Percentiles rank a stretch among this genome's conserved stretches.
phyloP scores from a whole-genome alignment of 2,888 invertebrate species.

The Phortica magna region DNA sequence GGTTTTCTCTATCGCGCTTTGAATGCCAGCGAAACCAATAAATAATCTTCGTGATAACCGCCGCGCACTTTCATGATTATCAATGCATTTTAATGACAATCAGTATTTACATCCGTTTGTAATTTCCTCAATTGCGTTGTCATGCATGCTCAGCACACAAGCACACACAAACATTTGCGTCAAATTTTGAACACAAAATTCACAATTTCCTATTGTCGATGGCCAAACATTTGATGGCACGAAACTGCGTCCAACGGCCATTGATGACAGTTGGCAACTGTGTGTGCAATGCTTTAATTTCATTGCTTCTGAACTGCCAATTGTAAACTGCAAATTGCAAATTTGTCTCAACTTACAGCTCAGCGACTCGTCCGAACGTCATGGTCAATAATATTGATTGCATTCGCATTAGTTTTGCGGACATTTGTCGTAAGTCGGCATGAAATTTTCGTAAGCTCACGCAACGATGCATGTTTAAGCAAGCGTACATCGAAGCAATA shows the following conservation, averaged over 20 bases:
- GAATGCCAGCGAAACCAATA: no score
- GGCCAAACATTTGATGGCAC: slow-evolving; percentile 30
- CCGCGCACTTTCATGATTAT: background rate
- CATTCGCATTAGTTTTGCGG: slow-evolving; percentile 14
- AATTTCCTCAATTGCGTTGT: slow-evolving; percentile 58
- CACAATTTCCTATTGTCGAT: slow-evolving; percentile 11
- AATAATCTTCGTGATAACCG: no score
- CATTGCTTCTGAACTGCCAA: slow-evolving; percentile 42
- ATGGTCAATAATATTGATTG: slow-evolving; percentile 68
- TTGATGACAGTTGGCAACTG: slow-evolving; percentile 46
- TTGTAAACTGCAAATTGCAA: no score
- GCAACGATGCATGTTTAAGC: background rate
- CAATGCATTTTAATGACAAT: background rate
- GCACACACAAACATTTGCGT: slow-evolving; percentile 22
- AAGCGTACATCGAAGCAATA: no score
- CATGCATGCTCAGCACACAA: slow-evolving; percentile 47
- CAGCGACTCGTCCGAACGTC: slow-evolving; percentile 42
- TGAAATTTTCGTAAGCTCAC: background rate
- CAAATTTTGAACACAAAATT: slow-evolving; percentile 22
- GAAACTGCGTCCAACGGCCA: background rate
- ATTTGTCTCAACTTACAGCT: no score
- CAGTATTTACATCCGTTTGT: slow-evolving; percentile 65
- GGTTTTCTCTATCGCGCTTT: background rate
- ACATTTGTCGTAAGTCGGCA: background rate
- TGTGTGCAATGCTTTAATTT: slow-evolving; percentile 64